Conservation (phyloP, 2,113 vertebrate genomes). For the Hymenochirus boettgeri region DNA sequence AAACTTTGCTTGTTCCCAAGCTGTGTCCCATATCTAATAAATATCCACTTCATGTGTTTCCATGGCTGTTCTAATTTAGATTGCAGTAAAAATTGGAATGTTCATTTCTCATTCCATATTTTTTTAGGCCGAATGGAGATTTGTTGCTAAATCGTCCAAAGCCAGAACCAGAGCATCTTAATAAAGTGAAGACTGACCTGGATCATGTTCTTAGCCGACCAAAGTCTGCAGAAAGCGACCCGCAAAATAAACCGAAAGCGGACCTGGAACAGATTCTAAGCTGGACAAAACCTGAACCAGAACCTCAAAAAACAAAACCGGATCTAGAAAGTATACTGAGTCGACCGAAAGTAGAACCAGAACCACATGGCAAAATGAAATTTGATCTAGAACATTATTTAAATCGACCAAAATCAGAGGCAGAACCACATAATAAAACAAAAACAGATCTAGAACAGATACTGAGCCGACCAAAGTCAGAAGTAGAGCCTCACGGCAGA, state of each 20-base stretch:
- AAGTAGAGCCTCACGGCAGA: conserved; percentile 70
- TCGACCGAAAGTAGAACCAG: conserved; percentile 78
- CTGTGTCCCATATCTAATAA: too few species aligned
- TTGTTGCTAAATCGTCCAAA: conserved; percentile 55
- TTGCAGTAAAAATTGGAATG: too few species aligned
- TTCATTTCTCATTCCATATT: too few species aligned
- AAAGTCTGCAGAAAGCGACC: not conserved
- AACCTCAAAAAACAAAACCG: conserved; percentile 66
- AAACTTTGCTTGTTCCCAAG: too few species aligned
- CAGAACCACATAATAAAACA: not conserved
- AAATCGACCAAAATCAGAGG: conserved; percentile 65
- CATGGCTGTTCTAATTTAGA: not conserved
- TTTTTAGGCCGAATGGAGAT: conserved; percentile 84
- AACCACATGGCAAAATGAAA: conserved; percentile 72
- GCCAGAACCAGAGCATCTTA: not conserved
- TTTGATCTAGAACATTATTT: conserved; percentile 61
- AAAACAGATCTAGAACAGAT: not conserved
- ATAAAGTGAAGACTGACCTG: not conserved
- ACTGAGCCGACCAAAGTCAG: conserved; percentile 56
- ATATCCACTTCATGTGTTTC: too few species aligned
- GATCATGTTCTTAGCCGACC: conserved; percentile 42
- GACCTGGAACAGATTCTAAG: conserved; percentile 46
- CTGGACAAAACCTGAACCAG: conserved; percentile 77
- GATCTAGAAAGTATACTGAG: conserved; percentile 59
- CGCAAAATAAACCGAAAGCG: not conserved